These are phyloP conservation scores for Myoxocephalus aenaeus DNA, from an alignment of 2,797 vertebrate genomes.

Conservation along the genomic window DNA sequence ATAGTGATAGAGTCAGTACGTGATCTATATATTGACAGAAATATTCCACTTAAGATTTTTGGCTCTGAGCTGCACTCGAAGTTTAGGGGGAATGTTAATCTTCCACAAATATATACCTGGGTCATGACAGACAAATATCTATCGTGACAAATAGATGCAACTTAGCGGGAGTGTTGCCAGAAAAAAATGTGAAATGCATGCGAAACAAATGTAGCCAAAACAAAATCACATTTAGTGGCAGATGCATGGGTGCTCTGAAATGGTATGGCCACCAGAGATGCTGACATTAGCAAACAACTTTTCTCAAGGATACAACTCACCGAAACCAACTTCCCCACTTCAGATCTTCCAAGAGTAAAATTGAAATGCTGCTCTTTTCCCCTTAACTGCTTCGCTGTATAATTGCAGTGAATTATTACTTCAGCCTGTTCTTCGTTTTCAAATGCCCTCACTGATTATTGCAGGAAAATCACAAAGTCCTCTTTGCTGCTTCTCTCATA, in stretches of 20 bases:
- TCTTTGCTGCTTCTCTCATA: slow-evolving; percentile 5
- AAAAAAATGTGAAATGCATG: slow-evolving; percentile 60
- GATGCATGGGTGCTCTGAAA: slow-evolving; percentile 62
- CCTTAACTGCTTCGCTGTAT: slow-evolving; percentile 34
- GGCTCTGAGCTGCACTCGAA: slow-evolving; percentile 45
- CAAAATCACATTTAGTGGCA: slow-evolving; percentile 70
- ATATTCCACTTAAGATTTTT: slow-evolving; percentile 51
- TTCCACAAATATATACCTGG: slow-evolving; percentile 65
- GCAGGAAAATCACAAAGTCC: slow-evolving; percentile 34
- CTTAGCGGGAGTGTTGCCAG: slow-evolving; percentile 48
- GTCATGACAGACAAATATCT: slow-evolving; percentile 70
- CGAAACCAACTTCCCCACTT: slow-evolving; percentile 9
- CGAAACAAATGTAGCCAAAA: slow-evolving; percentile 76
- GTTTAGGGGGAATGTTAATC: slow-evolving; percentile 64
- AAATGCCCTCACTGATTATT: slow-evolving; percentile 39
- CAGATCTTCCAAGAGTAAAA: slow-evolving; percentile 42
- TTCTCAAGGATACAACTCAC: slow-evolving; percentile 52
- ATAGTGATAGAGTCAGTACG: slow-evolving; percentile 26
- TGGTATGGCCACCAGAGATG: slow-evolving; percentile 54
- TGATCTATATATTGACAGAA: slow-evolving; percentile 61
- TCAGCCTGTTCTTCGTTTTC: slow-evolving; percentile 46
- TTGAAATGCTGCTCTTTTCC: slow-evolving; percentile 38
- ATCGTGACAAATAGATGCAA: slow-evolving; percentile 66
- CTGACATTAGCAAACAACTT: slow-evolving; percentile 59
- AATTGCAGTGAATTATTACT: slow-evolving; percentile 38